Evolutionary conservation across 2,797 vertebrate genomes (phyloP).

Genomic region (Erpetoichthys calabaricus): DNA sequence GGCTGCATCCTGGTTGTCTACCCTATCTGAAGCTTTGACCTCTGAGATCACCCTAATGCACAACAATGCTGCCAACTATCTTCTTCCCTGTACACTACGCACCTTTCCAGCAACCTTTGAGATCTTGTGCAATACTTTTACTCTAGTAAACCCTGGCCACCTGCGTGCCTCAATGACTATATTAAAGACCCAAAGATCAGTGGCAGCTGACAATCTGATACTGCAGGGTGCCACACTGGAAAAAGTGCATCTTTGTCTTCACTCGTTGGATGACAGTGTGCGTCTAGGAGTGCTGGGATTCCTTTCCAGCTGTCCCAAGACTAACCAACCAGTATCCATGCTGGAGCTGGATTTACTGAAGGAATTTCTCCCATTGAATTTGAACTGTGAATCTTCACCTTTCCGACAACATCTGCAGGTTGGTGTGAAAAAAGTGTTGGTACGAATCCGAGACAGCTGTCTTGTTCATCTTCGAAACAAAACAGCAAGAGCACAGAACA

Average conservation of each 20-base stretch:
- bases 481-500: constrained; percentile 15
- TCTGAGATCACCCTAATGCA: constrained; percentile 59
- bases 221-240: constrained; percentile 13
- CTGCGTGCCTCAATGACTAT: constrained; percentile 67
- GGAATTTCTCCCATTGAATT: constrained; percentile 62
- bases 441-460: constrained; percentile 65
- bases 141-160: constrained; percentile 25
- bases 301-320: constrained; percentile 64
- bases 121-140: constrained; percentile 36
- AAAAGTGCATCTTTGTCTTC: constrained; percentile 53
- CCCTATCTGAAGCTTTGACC: constrained; percentile 50
- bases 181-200: constrained; percentile 43
- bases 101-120: constrained; percentile 48
- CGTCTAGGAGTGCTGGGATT: constrained; percentile 59
- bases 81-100: constrained; percentile 58
- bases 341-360: constrained; percentile 47
- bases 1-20: constrained; percentile 49
- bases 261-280: constrained; percentile 50
- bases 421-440: constrained; percentile 50
- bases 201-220: constrained; percentile 16
- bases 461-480: constrained; percentile 44
- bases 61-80: constrained; percentile 47
- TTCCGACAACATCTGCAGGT: constrained; percentile 78
- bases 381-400: constrained; percentile 65
- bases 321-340: constrained; percentile 41